Percentiles rank a stretch among this genome's conserved stretches.
Conservation (phyloP, 2,888 invertebrate genomes). For the Bombylius discolor region DNA sequence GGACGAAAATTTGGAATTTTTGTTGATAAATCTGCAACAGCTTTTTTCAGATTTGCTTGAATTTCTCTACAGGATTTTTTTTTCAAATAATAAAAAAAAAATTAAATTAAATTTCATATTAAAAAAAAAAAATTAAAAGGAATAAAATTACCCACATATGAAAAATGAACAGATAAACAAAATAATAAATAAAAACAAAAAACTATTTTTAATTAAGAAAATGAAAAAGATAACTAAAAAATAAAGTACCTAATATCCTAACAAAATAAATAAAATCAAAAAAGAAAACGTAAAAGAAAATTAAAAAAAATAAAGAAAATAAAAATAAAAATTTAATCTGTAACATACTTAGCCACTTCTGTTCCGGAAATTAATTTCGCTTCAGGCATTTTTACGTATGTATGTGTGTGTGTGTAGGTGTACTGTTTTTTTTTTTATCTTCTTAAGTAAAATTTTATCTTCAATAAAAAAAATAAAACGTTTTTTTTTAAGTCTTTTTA, state of each 20-base stretch:
- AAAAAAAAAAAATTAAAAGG: conserved; percentile 12
- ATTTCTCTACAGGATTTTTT: conserved; percentile 47
- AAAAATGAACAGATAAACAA: no score
- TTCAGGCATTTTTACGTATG: conserved; percentile 24
- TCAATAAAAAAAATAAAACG: no score
- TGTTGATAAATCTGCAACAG: conserved; percentile 48
- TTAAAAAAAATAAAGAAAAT: no score
- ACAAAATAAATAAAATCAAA: background rate
- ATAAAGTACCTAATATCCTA: no score
- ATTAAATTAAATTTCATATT: conserved; percentile 48
- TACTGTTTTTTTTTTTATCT: no score
- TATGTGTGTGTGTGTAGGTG: background rate
- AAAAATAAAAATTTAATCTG: background rate
- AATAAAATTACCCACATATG: no score
- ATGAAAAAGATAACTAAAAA: no score
- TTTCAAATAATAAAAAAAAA: background rate
- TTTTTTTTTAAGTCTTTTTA: no score
- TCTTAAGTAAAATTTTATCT: no score
- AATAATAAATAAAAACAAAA: no score
- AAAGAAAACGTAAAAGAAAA: no score
- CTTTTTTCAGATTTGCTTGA: conserved; percentile 49
- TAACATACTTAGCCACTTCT: conserved; percentile 52
- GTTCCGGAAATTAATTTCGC: conserved; percentile 51
- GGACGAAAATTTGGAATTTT: conserved; percentile 51
- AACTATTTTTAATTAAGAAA: no score